Evolutionary conservation across 92 coral and sea anemone genomes (phyloP).

Genomic region (Siderastrea siderea): DNA sequence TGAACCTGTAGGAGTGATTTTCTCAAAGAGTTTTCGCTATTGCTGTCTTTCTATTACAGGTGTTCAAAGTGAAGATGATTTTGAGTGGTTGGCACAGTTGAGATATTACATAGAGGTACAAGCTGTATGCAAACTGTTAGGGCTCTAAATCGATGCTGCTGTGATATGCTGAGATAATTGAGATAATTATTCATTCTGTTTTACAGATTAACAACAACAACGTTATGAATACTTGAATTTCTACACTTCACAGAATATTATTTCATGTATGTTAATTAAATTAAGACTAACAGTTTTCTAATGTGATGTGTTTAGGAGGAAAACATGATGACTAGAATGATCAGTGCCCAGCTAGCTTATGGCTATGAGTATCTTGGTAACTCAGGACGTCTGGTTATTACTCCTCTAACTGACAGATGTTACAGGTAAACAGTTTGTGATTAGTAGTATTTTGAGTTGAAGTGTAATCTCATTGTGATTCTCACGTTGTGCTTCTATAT

Average conservation of each 20-base stretch:
- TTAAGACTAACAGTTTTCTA: not conserved
- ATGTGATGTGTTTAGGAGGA: constrained; percentile 77
- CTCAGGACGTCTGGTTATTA: constrained; percentile 97
- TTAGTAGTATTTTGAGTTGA: not conserved
- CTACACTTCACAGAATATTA: too few relatives aligned
- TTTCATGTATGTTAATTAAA: too few relatives aligned
- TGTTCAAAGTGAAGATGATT: constrained; percentile 84
- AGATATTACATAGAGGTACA: constrained; percentile 92
- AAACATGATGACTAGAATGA: constrained; percentile 93
- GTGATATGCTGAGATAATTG: too few relatives aligned
- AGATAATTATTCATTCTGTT: too few relatives aligned
- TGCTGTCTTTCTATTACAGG: constrained; percentile 32
- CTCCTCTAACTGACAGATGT: constrained; percentile 98
- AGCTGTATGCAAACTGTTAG: not conserved
- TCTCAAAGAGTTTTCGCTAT: not conserved
- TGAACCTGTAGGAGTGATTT: too few relatives aligned
- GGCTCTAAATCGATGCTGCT: too few relatives aligned
- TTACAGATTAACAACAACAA: too few relatives aligned
- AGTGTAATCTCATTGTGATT: too few relatives aligned
- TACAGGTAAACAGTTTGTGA: constrained; percentile 70
- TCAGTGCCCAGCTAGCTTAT: constrained; percentile 95
- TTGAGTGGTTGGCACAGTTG: constrained; percentile 94
- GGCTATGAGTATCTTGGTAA: constrained; percentile 98
- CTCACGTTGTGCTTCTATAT: too few relatives aligned
- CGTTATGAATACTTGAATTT: too few relatives aligned